phyloP scores from a whole-genome alignment of 1,140 invertebrate genomes.

The Lepeophtheirus salmonis region DNA sequence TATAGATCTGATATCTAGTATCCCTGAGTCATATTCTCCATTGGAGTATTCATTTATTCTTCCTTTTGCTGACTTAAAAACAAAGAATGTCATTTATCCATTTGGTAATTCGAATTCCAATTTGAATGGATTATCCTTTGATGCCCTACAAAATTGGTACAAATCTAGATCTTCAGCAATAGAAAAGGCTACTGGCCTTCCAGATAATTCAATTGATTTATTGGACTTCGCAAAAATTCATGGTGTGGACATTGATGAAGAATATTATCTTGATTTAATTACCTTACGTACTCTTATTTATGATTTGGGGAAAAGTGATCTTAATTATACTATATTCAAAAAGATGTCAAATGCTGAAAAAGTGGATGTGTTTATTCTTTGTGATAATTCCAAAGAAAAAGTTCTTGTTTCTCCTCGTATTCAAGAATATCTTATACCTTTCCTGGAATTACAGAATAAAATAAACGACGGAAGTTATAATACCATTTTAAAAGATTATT shows the following conservation, averaged over 20 bases:
- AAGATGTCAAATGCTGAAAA: neutral
- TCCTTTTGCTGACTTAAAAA: neutral
- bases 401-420: neutral
- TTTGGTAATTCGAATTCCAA: neutral
- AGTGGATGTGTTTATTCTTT: neutral
- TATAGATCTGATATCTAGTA: neutral
- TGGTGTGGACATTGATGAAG: neutral
- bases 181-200: neutral
- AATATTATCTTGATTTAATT: neutral
- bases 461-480: neutral
- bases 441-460: too few species aligned
- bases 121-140: neutral
- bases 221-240: neutral
- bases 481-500: constrained; percentile 1
- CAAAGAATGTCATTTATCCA: neutral
- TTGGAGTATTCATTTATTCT: neutral
- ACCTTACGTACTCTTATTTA: neutral
- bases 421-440: neutral
- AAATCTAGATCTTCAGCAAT: neutral
- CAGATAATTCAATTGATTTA: neutral
- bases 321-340: neutral
- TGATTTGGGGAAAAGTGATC: neutral
- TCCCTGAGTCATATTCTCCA: neutral
- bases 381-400: too few species aligned
- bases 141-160: neutral